Conservation (phyloP, 1,140 invertebrate species). For the Brachionus manjavacas region DNA sequence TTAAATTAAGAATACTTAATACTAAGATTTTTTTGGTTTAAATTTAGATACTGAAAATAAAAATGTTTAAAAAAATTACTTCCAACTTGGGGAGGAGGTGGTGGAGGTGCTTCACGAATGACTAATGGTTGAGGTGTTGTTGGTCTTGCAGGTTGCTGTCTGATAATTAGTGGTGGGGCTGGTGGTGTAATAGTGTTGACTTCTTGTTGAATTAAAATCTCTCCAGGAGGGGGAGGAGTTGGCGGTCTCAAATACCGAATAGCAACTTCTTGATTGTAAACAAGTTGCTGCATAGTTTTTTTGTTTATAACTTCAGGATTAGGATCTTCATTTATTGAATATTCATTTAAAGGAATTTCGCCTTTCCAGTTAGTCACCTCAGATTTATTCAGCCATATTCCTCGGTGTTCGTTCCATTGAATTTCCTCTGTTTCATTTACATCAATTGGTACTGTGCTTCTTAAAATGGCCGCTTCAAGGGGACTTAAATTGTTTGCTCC, state of each 20-base stretch:
- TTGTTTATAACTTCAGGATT: constrained; percentile 39
- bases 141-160: constrained; percentile 37
- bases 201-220: constrained; percentile 39
- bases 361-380: constrained; percentile 38
- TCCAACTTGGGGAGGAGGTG: constrained; percentile 32
- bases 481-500: neutral
- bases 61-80: neutral
- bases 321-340: constrained; percentile 41
- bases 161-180: constrained; percentile 36
- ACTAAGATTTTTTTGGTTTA: neutral
- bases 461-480: constrained; percentile 22
- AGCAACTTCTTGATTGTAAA: constrained; percentile 38
- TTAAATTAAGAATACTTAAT: neutral
- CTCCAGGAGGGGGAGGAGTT: constrained; percentile 42
- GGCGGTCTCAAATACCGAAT: constrained; percentile 42
- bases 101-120: constrained; percentile 39
- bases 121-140: constrained; percentile 36
- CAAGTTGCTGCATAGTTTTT: neutral
- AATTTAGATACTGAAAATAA: neutral
- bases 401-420: constrained; percentile 24
- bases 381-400: constrained; percentile 30
- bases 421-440: constrained; percentile 40
- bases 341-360: constrained; percentile 24
- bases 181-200: neutral
- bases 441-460: constrained; percentile 30